A percentile compares a stretch with the other conserved stretches of the same genome.
phyloP scores from a whole-genome alignment of 1,140 invertebrate genomes.

The Meteorus sp. region DNA sequence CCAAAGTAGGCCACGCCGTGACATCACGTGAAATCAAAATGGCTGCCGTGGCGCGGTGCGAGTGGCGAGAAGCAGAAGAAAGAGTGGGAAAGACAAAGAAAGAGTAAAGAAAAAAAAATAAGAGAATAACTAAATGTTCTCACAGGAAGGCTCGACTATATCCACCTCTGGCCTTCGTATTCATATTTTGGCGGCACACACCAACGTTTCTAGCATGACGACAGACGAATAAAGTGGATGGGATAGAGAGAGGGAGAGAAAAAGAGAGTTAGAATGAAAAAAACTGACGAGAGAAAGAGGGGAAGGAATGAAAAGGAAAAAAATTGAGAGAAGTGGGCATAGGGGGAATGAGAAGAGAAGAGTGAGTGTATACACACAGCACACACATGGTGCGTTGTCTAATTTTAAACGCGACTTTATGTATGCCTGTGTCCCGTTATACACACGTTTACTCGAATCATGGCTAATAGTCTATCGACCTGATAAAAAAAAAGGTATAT shows the following conservation, averaged over 20 bases:
- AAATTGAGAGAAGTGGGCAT: too few relatives aligned
- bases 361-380: not conserved
- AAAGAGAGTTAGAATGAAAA: too few relatives aligned
- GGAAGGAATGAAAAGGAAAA: too few relatives aligned
- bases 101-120: too few relatives aligned
- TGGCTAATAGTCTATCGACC: not conserved
- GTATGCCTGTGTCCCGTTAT: too few relatives aligned
- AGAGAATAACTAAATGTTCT: slow-evolving; percentile 30
- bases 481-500: too few relatives aligned
- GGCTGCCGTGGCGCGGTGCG: slow-evolving; percentile 28
- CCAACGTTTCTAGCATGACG: too few relatives aligned
- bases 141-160: slow-evolving; percentile 19
- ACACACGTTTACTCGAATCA: not conserved
- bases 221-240: too few relatives aligned
- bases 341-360: too few relatives aligned
- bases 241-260: too few relatives aligned
- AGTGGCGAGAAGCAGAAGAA: slow-evolving; percentile 24
- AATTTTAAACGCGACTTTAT: slow-evolving; percentile 3
- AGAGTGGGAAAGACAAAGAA: slow-evolving; percentile 7
- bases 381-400: not conserved
- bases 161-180: slow-evolving; percentile 12
- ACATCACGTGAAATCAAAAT: slow-evolving; percentile 49
- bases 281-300: too few relatives aligned
- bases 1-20: slow-evolving; percentile 50
- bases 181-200: slow-evolving; percentile 10